Conservation (phyloP, 2,113 vertebrate species). For the Oncorhynchus gorbuscha region DNA sequence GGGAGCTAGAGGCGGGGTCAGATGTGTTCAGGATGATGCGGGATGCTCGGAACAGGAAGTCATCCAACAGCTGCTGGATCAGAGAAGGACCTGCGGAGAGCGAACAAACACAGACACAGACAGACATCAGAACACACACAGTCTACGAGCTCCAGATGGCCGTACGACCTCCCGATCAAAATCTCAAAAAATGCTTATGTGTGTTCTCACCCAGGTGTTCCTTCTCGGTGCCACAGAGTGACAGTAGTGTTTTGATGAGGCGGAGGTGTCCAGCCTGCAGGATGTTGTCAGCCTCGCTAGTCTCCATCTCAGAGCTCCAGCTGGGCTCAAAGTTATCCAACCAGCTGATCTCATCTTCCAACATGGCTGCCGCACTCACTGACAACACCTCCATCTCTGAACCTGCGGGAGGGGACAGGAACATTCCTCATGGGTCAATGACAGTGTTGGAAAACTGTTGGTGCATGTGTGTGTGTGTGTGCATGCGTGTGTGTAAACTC, state of each 20-base stretch:
- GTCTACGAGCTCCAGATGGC: no score
- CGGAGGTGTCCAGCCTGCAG: constrained; percentile 92
- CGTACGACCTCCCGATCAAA: no score
- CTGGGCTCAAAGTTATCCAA: constrained; percentile 98
- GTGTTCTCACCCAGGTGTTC: constrained; percentile 87
- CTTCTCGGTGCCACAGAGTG: constrained; percentile 93
- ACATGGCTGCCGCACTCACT: constrained; percentile 91
- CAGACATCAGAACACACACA: no score
- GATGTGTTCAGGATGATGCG: constrained; percentile 97
- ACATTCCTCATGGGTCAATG: no score
- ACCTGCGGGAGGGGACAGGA: constrained; percentile 61
- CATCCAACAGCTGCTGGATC: constrained; percentile 95
- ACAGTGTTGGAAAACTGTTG: no score
- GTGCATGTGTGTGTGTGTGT: no score
- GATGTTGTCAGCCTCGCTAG: constrained; percentile 95
- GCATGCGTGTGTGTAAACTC: constrained; percentile 50
- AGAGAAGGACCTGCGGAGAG: constrained; percentile 85
- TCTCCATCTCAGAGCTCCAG: constrained; percentile 93
- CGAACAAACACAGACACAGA: neutral
- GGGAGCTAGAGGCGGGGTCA: constrained; percentile 85
- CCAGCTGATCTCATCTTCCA: constrained; percentile 98
- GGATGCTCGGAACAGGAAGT: constrained; percentile 97
- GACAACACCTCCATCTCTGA: constrained; percentile 96
- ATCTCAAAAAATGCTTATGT: no score
- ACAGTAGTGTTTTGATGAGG: constrained; percentile 97